phyloP scores from a whole-genome alignment of 2,888 invertebrate genomes.

The Agrotis puta region DNA sequence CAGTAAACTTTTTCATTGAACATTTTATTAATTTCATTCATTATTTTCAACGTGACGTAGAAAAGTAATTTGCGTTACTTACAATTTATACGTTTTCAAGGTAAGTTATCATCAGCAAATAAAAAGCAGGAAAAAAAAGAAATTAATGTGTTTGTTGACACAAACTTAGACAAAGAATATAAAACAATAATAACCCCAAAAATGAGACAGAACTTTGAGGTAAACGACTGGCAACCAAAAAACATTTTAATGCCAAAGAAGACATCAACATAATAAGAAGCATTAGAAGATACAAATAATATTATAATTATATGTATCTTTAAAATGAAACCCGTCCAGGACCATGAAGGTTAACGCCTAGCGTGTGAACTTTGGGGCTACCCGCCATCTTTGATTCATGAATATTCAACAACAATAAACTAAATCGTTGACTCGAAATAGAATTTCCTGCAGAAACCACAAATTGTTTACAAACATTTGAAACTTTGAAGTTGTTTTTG shows the following conservation, averaged over 20 bases:
- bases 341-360: slow-evolving; percentile 55
- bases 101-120: not conserved
- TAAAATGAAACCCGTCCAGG: slow-evolving; percentile 32
- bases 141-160: not conserved
- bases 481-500: slow-evolving; percentile 1
- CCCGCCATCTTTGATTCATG: slow-evolving; percentile 46
- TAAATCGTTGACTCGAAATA: slow-evolving; percentile 22
- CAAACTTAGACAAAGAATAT: slow-evolving; percentile 5
- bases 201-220: not conserved
- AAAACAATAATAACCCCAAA: not conserved
- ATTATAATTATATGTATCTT: slow-evolving; percentile 6
- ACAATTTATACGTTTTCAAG: not conserved
- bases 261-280: not conserved
- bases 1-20: slow-evolving; percentile 23
- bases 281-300: slow-evolving; percentile 4
- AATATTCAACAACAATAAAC: slow-evolving; percentile 47
- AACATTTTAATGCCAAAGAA: not conserved
- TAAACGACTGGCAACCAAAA: slow-evolving; percentile 21
- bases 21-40: not conserved
- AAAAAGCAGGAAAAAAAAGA: not conserved
- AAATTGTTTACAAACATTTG: slow-evolving; percentile 25
- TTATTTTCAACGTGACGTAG: slow-evolving; percentile 8
- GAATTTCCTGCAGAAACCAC: slow-evolving; percentile 26
- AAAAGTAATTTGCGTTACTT: not conserved
- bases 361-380: slow-evolving; percentile 54